Evolutionary conservation across 1,140 invertebrate species (phyloP), one percentile per base, ranked within the genome.

Genomic region (Drosophila chauvacae): DNA sequence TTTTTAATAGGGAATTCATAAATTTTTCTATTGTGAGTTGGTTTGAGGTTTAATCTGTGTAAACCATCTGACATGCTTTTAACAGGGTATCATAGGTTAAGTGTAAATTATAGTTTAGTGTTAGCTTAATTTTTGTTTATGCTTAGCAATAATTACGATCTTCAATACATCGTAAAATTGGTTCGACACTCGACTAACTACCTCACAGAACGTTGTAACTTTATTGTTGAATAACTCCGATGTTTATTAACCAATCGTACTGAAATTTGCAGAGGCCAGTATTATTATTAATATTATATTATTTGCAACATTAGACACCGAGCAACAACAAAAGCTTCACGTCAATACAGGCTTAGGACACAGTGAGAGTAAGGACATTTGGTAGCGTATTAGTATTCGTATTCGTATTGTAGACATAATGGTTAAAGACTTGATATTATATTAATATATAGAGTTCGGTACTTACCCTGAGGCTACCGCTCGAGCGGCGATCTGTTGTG

Each of bases 381-480:
- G 18, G 41, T 80, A 64, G 64, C 47, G 28, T 62, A 79, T 70
- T 77, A 14, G 26, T 77, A 81, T 65, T 70, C 20, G 41, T 77
- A 77, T 48, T 33, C 51, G 33, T 30, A 30, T 30, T 30, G 30
- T 45, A 60, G 58, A 77, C 56, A 55, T 47, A 64, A 14, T 39
- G 33, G 1, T 61, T 30, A 64, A 60, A 71, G 33, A 30, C 6
- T 60, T 48, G 30, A 28, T 9, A 45, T 41, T 18, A 18, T 5
- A 26, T 33, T 35, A 18, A 18, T 6, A 26, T 28, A 20, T 39
- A 51, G 16, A n/a, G 16, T 4, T 44, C 30, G 20, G 20, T 74
- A 93, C 93, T 93, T 93, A 94, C 94, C 93, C 93, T 92, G 37
- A 94, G 78, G 81, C 92, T 94, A 63, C 93, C 93, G 71, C 92